phyloP scores from a whole-genome alignment of 2,797 vertebrate genomes.

The Anguilla obscura region DNA sequence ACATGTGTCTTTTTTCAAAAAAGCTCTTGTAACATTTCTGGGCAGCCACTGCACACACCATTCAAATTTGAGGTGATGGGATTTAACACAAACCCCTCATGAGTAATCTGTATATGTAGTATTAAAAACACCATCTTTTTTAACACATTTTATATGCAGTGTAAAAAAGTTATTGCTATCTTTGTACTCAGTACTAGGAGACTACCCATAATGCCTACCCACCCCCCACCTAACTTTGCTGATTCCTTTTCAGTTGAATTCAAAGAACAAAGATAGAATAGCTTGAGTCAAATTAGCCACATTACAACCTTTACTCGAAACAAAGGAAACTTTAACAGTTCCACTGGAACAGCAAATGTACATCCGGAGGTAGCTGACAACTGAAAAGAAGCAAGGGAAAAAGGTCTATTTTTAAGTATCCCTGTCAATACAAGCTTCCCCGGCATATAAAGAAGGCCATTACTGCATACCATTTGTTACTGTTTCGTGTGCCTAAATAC shows the following conservation, averaged over 20 bases:
- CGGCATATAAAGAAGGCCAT: slow-evolving; percentile 73
- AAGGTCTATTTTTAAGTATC: slow-evolving; percentile 63
- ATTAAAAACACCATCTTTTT: neutral
- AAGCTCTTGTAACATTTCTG: slow-evolving; percentile 5
- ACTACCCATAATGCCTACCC: neutral
- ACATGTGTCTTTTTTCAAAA: slow-evolving; percentile 30
- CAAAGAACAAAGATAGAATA: neutral
- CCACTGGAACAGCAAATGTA: slow-evolving; percentile 27
- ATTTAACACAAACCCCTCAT: neutral
- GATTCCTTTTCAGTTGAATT: neutral
- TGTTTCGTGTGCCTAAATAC: slow-evolving; percentile 74
- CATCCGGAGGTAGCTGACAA: slow-evolving; percentile 43
- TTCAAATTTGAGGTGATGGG: neutral
- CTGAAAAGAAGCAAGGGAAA: slow-evolving; percentile 56
- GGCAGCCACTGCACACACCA: neutral
- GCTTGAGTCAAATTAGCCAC: neutral
- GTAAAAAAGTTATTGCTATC: neutral
- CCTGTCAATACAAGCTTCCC: slow-evolving; percentile 68
- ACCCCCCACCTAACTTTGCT: neutral
- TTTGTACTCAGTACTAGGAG: neutral
- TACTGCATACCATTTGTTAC: slow-evolving; percentile 77
- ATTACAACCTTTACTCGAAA: slow-evolving; percentile 12
- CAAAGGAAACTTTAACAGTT: slow-evolving; percentile 17
- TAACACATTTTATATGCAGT: neutral
- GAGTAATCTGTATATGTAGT: neutral